Conservation (phyloP, 2,113 vertebrate genomes). For the Cavia aperea region DNA sequence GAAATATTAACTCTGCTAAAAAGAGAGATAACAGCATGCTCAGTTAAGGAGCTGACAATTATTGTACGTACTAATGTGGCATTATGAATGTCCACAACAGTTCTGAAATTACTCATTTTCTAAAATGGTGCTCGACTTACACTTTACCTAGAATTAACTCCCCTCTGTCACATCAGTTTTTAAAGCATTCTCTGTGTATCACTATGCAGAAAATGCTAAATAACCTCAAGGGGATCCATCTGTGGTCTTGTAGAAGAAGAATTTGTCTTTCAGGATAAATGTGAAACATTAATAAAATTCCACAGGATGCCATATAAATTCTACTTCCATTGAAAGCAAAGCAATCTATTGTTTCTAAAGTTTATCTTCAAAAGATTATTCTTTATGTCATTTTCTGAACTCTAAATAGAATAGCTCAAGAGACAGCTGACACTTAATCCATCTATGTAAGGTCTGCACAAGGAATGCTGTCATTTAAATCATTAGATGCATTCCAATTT, state of each 20-base stretch:
- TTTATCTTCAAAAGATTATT: slow-evolving; percentile 47
- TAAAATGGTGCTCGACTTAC: slow-evolving; percentile 39
- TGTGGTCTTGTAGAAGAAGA: slow-evolving; percentile 48
- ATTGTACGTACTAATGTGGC: slow-evolving; percentile 58
- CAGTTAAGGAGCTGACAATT: slow-evolving; percentile 63
- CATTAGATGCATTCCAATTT: neutral
- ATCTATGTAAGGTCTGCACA: neutral
- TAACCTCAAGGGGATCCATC: slow-evolving; percentile 61
- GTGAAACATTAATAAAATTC: slow-evolving; percentile 60
- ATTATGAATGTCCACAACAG: slow-evolving; percentile 71
- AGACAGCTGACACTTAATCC: neutral
- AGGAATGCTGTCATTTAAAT: neutral
- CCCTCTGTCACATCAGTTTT: slow-evolving; percentile 24
- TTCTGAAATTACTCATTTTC: slow-evolving; percentile 56
- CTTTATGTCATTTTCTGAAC: slow-evolving; percentile 46
- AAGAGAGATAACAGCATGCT: slow-evolving; percentile 62
- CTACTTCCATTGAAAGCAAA: slow-evolving; percentile 55
- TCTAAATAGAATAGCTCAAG: slow-evolving; percentile 29
- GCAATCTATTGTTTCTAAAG: slow-evolving; percentile 18
- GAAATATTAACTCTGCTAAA: slow-evolving; percentile 71
- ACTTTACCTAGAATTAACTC: slow-evolving; percentile 38
- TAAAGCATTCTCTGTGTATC: slow-evolving; percentile 29
- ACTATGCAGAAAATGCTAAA: slow-evolving; percentile 44
- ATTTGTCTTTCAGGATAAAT: slow-evolving; percentile 55
- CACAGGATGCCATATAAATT: slow-evolving; percentile 47